Conservation (phyloP, 2,888 invertebrate genomes). For the Limnephilus lunatus region DNA sequence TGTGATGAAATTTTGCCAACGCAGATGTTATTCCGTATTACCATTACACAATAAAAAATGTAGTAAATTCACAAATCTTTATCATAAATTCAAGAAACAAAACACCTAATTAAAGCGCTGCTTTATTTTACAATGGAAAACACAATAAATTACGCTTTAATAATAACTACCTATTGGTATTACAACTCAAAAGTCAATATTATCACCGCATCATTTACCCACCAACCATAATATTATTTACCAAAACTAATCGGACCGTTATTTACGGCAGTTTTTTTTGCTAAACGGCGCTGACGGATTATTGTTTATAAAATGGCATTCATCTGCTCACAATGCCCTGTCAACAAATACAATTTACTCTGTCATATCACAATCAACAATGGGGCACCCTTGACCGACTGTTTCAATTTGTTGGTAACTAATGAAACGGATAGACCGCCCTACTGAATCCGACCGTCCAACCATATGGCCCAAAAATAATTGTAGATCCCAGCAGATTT, state of each 20-base stretch:
- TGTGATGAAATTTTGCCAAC: no score
- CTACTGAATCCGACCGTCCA: constrained; percentile 12
- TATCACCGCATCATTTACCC: not conserved
- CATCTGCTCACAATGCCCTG: constrained; percentile 32
- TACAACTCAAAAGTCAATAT: no score
- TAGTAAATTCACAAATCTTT: no score
- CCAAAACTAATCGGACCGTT: constrained; percentile 31
- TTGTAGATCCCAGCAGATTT: not conserved
- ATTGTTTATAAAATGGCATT: constrained; percentile 7
- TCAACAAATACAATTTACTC: constrained; percentile 52
- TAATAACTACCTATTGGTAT: no score
- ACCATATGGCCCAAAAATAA: constrained; percentile 53
- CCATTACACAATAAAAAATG: no score
- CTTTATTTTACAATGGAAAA: no score
- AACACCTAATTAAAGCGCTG: no score
- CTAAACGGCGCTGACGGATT: constrained; percentile 15
- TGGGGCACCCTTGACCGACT: constrained; percentile 52
- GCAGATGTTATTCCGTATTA: no score
- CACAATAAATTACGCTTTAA: no score
- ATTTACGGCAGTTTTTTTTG: constrained; percentile 20
- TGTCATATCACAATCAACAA: constrained; percentile 54
- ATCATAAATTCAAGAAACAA: no score
- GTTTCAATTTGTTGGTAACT: constrained; percentile 56
- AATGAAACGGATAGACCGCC: constrained; percentile 60
- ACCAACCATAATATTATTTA: constrained; percentile 6